Percentiles rank a stretch among this genome's conserved stretches.
Conservation (phyloP, 2,113 vertebrate species). For the Noctilio leporinus region DNA sequence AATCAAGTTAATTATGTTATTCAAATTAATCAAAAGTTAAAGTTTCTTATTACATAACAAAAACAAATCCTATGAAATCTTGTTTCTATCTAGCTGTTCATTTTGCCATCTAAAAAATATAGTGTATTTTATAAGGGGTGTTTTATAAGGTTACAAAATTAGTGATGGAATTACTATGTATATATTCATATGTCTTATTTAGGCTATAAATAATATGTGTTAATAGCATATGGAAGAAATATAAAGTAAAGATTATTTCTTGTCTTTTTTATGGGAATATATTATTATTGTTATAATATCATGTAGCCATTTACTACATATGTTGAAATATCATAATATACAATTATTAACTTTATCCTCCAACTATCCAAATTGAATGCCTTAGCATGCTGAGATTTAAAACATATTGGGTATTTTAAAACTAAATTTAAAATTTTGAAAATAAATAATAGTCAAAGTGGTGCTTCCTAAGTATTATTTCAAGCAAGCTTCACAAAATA, state of each 20-base stretch:
- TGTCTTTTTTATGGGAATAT: neutral
- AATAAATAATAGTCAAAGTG: neutral
- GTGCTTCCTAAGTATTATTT: constrained; percentile 19
- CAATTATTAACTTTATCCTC: neutral
- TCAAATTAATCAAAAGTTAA: neutral
- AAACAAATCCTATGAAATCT: neutral
- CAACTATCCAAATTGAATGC: neutral
- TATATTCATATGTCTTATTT: neutral
- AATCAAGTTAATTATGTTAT: neutral
- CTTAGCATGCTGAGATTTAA: neutral
- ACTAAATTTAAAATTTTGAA: neutral
- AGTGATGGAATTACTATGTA: neutral
- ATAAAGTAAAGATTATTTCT: neutral
- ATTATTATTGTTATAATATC: neutral
- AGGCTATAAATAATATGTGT: neutral
- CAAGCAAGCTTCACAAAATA: constrained; percentile 15
- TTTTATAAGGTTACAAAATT: neutral
- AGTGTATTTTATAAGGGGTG: neutral
- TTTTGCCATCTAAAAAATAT: neutral
- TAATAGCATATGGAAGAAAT: neutral
- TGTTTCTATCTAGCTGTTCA: neutral
- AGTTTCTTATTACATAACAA: neutral
- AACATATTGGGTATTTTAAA: neutral
- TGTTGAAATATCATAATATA: neutral
- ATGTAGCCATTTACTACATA: neutral